These are phyloP conservation scores for Sesamia inferens DNA, from an alignment of 2,888 invertebrate species.

Conservation along the genomic window DNA sequence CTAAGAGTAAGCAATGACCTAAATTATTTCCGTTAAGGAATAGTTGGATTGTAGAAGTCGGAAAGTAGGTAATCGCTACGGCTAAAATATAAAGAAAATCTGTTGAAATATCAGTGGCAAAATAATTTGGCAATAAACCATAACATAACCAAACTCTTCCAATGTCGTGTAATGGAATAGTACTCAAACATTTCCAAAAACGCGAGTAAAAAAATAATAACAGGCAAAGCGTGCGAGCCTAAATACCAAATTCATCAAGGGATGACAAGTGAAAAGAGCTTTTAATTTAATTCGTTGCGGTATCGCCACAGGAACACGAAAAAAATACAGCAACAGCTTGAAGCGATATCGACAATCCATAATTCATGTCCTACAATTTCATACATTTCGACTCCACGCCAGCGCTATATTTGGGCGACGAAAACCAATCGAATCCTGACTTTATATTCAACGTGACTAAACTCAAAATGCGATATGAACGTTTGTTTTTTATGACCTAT, in stretches of 20 bases:
- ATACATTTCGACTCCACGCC: slow-evolving; percentile 80
- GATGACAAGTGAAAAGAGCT: slow-evolving; percentile 90
- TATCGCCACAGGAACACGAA: slow-evolving; percentile 86
- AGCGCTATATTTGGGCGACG: slow-evolving; percentile 71
- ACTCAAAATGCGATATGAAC: slow-evolving; percentile 63
- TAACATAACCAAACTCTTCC: slow-evolving; percentile 6
- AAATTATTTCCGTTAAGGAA: slow-evolving; percentile 37
- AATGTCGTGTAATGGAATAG: slow-evolving; percentile 31
- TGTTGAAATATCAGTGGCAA: neutral
- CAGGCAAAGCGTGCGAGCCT: slow-evolving; percentile 73
- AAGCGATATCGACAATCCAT: slow-evolving; percentile 90
- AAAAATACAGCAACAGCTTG: slow-evolving; percentile 90
- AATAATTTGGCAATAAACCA: neutral
- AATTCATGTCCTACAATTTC: slow-evolving; percentile 90
- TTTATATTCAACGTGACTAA: slow-evolving; percentile 70
- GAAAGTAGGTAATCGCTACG: neutral
- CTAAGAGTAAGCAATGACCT: slow-evolving; percentile 18
- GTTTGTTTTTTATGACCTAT: slow-evolving; percentile 71
- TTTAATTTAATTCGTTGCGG: slow-evolving; percentile 90
- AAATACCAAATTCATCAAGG: slow-evolving; percentile 89
- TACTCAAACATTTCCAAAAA: slow-evolving; percentile 31
- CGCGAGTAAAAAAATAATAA: slow-evolving; percentile 71
- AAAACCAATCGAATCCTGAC: slow-evolving; percentile 74
- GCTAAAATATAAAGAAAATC: neutral
- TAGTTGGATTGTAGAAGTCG: neutral